Percentiles rank a stretch among this genome's conserved stretches.
Conservation (phyloP, 2,113 vertebrate genomes). For the Neofelis nebulosa region DNA sequence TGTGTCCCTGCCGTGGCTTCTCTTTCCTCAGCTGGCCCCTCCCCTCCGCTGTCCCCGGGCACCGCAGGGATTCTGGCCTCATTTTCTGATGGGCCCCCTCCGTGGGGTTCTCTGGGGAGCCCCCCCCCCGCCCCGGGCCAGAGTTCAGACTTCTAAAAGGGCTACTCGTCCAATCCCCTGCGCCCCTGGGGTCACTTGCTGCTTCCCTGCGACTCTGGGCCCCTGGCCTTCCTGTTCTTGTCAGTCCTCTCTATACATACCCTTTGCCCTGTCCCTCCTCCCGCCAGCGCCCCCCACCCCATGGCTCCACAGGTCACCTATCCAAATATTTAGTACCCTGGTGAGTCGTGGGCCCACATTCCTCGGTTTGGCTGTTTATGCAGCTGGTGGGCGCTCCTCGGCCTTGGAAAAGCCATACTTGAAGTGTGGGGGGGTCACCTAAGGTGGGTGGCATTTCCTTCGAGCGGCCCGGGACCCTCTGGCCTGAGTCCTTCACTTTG, state of each 20-base stretch:
- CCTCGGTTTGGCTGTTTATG: slow-evolving; percentile 74
- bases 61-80: neutral
- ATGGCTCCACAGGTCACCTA: slow-evolving; percentile 67
- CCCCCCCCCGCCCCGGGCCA: neutral
- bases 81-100: neutral
- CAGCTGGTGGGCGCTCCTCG: slow-evolving; percentile 76
- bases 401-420: slow-evolving; percentile 37
- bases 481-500: neutral
- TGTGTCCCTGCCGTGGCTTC: neutral
- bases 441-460: slow-evolving; percentile 64
- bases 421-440: slow-evolving; percentile 78
- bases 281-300: neutral
- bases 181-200: slow-evolving; percentile 44
- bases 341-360: slow-evolving; percentile 66
- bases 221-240: neutral
- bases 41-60: neutral
- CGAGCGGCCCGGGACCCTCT: neutral
- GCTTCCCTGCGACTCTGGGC: neutral
- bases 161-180: neutral
- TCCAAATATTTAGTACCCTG: slow-evolving; percentile 73
- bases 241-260: slow-evolving; percentile 60
- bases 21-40: neutral
- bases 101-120: neutral
- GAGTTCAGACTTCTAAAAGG: neutral
- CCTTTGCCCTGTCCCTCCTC: slow-evolving; percentile 52